A percentile compares a stretch with the other conserved stretches of the same genome.
Evolutionary conservation across 92 coral and sea anemone species (phyloP).

Genomic region (Nematostella vectensis): DNA sequence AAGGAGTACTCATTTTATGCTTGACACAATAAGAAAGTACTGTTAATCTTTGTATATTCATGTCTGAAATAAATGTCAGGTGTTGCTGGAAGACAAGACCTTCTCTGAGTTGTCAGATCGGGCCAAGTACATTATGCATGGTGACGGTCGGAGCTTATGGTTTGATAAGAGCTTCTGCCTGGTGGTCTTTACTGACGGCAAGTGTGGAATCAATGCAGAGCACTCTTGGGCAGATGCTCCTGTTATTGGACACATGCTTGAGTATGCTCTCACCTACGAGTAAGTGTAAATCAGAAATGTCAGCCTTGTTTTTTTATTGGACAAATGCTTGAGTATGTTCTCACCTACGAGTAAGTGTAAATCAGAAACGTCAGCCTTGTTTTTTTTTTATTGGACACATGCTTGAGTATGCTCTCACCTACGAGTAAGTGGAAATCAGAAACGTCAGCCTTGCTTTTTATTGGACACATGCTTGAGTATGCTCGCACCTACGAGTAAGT

Average conservation of each 20-base stretch:
- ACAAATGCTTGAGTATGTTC: conserved; percentile 79
- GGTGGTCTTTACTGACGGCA: conserved; percentile 83
- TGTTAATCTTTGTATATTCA: no score
- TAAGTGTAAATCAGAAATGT: conserved; percentile 30
- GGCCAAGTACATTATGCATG: conserved; percentile 83
- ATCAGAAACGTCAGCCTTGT: no score
- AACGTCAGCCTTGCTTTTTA: neutral
- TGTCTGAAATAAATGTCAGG: no score
- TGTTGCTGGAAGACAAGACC: conserved; percentile 69
- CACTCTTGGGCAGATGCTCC: conserved; percentile 99
- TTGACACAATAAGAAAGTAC: no score
- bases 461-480: conserved; percentile 92
- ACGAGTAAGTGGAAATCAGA: conserved; percentile 89
- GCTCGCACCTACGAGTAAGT: conserved; percentile 82
- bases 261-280: conserved; percentile 81
- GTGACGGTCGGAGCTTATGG: conserved; percentile 93
- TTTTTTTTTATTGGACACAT: conserved; percentile 60
- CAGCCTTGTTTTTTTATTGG: conserved; percentile 31
- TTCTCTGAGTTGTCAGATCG: conserved; percentile 66
- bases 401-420: conserved; percentile 73
- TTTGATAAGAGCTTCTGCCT: conserved; percentile 91
- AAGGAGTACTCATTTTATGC: no score
- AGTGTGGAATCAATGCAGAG: conserved; percentile 84
- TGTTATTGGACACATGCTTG: conserved; percentile 83
- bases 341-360: conserved; percentile 83